Evolutionary conservation across 2,113 vertebrate species (phyloP).

Genomic region (Greenwoodochromis staneri): DNA sequence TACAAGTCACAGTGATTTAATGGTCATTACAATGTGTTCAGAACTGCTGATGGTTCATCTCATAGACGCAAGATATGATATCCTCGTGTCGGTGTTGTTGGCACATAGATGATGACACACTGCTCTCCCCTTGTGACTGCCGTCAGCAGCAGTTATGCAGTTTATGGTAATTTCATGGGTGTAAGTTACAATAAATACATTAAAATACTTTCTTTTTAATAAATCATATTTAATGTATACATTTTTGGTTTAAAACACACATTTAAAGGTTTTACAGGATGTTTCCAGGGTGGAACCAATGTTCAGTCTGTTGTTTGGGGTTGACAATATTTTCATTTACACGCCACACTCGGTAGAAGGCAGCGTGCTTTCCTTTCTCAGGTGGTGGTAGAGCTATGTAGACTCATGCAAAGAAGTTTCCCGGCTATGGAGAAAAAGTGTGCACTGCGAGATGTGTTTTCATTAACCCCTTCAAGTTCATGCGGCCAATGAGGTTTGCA

Average conservation of each 20-base stretch:
- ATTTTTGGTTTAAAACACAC: not conserved
- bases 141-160: not conserved
- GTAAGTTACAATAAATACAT: not conserved
- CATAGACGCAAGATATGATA: not conserved
- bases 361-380: not conserved
- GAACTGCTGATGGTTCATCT: not conserved
- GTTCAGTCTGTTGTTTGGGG: not conserved
- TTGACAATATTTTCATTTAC: not conserved
- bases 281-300: accelerated
- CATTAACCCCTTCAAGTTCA: not conserved
- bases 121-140: not conserved
- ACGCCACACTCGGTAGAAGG: accelerated
- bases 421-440: accelerated
- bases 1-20: accelerated
- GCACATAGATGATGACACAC: not conserved
- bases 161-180: accelerated
- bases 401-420: accelerated
- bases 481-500: not conserved
- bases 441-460: not conserved
- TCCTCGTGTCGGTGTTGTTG: not conserved
- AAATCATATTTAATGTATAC: not conserved
- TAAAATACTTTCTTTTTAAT: not conserved
- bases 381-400: accelerated
- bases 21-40: not conserved
- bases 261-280: not conserved